Conservation (phyloP, 2,797 vertebrate species). For the Gymnothorax reevesii region DNA sequence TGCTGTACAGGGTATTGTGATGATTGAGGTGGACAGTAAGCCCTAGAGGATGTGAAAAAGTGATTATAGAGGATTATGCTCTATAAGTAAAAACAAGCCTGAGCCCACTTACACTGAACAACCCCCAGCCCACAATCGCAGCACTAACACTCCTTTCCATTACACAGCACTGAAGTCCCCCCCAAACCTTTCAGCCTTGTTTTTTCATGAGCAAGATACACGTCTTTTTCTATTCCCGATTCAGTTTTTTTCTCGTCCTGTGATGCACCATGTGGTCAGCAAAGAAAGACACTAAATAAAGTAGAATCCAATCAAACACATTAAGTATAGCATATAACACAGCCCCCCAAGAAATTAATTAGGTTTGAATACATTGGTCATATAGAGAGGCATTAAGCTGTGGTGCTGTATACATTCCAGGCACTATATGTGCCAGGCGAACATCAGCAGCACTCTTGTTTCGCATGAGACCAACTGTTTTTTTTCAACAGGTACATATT, state of each 20-base stretch:
- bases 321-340: background rate
- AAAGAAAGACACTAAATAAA: background rate
- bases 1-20: slow-evolving; percentile 40
- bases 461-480: background rate
- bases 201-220: background rate
- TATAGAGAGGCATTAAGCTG: background rate
- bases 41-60: slow-evolving; percentile 56
- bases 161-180: background rate
- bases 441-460: background rate
- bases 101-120: slow-evolving; percentile 40
- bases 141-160: slow-evolving; percentile 8
- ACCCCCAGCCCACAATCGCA: slow-evolving; percentile 34
- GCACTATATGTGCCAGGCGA: background rate
- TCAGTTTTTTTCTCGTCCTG: background rate
- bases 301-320: background rate
- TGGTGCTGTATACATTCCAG: background rate
- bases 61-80: slow-evolving; percentile 70
- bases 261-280: background rate
- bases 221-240: background rate
- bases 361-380: background rate
- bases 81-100: slow-evolving; percentile 51
- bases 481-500: background rate
- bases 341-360: background rate
- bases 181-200: background rate
- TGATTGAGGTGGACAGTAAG: slow-evolving; percentile 70